Conservation (phyloP, 2,113 vertebrate species). For the Lampris incognitus region DNA sequence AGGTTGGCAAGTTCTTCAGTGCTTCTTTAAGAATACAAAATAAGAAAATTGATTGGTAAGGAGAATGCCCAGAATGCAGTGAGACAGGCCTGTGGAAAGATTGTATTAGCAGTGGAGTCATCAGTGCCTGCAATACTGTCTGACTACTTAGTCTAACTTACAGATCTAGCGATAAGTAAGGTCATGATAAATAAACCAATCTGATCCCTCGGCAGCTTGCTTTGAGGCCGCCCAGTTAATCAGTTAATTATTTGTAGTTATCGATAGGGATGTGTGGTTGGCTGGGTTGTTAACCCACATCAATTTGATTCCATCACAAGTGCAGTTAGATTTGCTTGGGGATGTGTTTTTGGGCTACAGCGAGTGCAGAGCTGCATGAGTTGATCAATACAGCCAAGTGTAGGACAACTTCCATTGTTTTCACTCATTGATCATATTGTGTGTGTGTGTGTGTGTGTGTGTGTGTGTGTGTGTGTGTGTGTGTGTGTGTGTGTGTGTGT, state of each 20-base stretch:
- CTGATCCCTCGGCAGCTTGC: conserved; percentile 34
- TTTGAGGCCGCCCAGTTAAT: conserved; percentile 52
- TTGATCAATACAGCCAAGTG: conserved; percentile 42
- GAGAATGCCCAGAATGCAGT: conserved; percentile 64
- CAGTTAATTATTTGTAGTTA: conserved; percentile 57
- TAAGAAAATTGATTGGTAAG: conserved; percentile 46
- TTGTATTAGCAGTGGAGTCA: conserved; percentile 20
- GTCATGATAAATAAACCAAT: conserved; percentile 64
- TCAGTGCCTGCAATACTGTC: conserved; percentile 10
- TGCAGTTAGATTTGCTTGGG: conserved; percentile 10
- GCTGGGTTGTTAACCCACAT: conserved; percentile 29
- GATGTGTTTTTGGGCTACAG: conserved; percentile 49
- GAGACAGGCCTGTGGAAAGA: conserved; percentile 26
- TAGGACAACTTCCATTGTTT: conserved; percentile 31
- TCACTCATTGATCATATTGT: conserved; percentile 28
- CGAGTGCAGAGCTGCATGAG: background rate
- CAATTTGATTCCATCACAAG: conserved; percentile 21
- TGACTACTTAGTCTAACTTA: conserved; percentile 66
- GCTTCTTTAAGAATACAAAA: conserved; percentile 39
- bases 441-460: conserved; percentile 1
- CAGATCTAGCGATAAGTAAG: conserved; percentile 56
- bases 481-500: conserved; percentile 11
- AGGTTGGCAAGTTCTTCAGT: background rate
- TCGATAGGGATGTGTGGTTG: conserved; percentile 56
- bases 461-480: conserved; percentile 6